Base-by-base conservation (phyloP, 2,113 vertebrate species). In the Phalacrocorax carbo region DNA sequence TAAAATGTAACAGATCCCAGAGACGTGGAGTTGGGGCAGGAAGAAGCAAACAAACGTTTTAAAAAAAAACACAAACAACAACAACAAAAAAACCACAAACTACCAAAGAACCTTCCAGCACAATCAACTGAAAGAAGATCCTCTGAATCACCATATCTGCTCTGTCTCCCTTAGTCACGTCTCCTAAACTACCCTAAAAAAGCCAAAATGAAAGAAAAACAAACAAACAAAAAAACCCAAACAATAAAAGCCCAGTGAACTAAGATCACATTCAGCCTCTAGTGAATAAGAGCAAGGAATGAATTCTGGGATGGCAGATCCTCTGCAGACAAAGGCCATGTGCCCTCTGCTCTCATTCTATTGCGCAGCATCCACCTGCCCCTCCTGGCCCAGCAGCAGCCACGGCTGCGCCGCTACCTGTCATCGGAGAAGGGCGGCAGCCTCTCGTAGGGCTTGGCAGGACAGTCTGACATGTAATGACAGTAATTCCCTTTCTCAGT, bases 401-500 rank as follows among this genome's bases (percentile, higher is more conserved):
- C 0, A 0, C 65, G 22, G 82, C 78, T 36, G 23, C 0, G 1
- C 27, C 0, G 0, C 66, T 62, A 9, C 38, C 69, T 23, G 25
- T 22, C 55, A 23, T 3, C 1, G 0, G n/a, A 30, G 82, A 66
- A 51, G 20, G 55, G 48, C 5, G 0, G 29, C 48, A 72, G 52
- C 54, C 18, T 73, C 60, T 25, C 11, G 2, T 10, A 49, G 48
- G 36, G 27, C 52, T 40, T 44, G n/a, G 38, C 57, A 49, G 10
- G 23, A 65, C 34, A 75, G 42, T 12, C 69, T 58, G 42, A 48
- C 52, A 58, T 2, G 0, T 12, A 65, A 54, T 58, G 19, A 71
- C 34, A 75, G n/a, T 48, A 40, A 90, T 71, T 92, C n/a, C 30
- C 61, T 40, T 71, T 62, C 58, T 89, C 48, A 27, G 34, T 64